phyloP scores from a whole-genome alignment of 2,888 invertebrate species.

The Phalera bucephala region DNA sequence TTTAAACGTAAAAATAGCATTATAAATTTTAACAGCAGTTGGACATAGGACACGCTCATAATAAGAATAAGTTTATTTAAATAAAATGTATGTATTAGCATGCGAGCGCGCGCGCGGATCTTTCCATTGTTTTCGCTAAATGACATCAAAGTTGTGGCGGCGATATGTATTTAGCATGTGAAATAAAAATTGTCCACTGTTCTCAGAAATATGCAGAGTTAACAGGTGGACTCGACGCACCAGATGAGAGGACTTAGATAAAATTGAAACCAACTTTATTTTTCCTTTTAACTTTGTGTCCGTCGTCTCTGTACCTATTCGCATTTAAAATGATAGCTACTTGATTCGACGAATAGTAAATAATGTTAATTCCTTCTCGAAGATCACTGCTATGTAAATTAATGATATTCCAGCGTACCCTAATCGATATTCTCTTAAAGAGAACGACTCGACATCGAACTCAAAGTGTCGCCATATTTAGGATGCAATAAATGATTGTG shows the following conservation, averaged over 20 bases:
- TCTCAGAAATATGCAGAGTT: conserved; percentile 59
- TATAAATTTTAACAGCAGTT: conserved; percentile 73
- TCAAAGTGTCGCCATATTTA: conserved; percentile 34
- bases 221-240: conserved; percentile 42
- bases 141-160: conserved; percentile 80
- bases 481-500: conserved; percentile 21
- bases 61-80: conserved; percentile 79
- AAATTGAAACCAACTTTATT: conserved; percentile 12
- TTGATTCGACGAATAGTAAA: conserved; percentile 25
- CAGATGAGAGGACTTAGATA: conserved; percentile 16
- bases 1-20: conserved; percentile 75
- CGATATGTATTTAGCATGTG: conserved; percentile 70
- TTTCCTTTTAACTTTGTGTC: not conserved
- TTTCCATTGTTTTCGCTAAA: conserved; percentile 82
- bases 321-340: conserved; percentile 1
- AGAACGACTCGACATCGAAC: conserved; percentile 23
- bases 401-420: conserved; percentile 40
- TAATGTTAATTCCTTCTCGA: conserved; percentile 37
- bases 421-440: conserved; percentile 32
- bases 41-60: conserved; percentile 64
- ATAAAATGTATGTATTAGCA: conserved; percentile 73
- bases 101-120: conserved; percentile 61
- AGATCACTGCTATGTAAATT: conserved; percentile 38
- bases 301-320: not conserved
- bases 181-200: conserved; percentile 63